Evolutionary conservation across 2,888 invertebrate species (phyloP), one percentile per base, ranked within the genome.

Genomic region (Volucella inanis): DNA sequence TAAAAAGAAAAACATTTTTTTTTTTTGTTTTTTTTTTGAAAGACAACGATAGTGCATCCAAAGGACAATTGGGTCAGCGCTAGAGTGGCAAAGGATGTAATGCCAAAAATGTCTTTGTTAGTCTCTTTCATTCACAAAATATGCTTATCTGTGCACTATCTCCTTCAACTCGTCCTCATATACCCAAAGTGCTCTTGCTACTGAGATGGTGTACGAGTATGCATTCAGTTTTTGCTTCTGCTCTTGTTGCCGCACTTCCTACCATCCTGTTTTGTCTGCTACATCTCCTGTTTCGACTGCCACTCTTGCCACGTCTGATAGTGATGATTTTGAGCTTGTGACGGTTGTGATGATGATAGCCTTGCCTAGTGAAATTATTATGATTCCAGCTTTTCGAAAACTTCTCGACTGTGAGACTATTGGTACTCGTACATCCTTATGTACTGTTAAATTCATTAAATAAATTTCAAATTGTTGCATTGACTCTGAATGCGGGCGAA

Each of bases 121-220:
- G 70, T 41, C 15, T 9, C 52, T 39, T 10, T 68, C 38, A 31
- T 31, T 6, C 54, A 54, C 18, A 65, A 70, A 82, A 77, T 71
- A 67, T 79, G 74, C 83, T 83, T 83, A 79, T 83, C 83, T 74
- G 59, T 78, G 65, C 64, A 83, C 49, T 43, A 50, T 68, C 62
- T 45, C 38, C 43, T 74, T 8, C 31, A 45, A 72, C 52, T 71
- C 31, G 6, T 31, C 2, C 31, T 59, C 31, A 72, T 11, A 57
- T 15, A 18, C n/a, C 41, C 18, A 10, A 47, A 71, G 64, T 67
- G 49, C 45, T 67, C 49, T 14, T 14, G 10, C 54, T 31, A 22
- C 9, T 10, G 15, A 47, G 70, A 49, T 70, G 70, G 38, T 57
- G 14, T 38, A n/a, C n/a, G n/a, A n/a, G n/a, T n/a, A 31, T 31